Conservation (phyloP, 2,888 invertebrate genomes). For the Amphipyra tragopoginis region DNA sequence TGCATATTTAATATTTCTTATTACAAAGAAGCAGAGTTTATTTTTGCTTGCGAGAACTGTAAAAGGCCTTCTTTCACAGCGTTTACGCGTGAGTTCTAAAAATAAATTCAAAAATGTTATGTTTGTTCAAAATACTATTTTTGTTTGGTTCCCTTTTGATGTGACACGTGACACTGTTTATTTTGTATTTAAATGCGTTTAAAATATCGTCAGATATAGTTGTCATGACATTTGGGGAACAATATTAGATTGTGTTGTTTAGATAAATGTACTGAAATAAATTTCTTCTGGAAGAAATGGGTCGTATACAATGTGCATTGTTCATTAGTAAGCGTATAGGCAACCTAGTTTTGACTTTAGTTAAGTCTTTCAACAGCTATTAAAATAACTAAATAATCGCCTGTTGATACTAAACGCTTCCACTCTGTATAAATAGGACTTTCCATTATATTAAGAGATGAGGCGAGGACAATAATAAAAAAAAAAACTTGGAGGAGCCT, state of each 20-base stretch:
- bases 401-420: too few relatives aligned
- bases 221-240: slow-evolving; percentile 54
- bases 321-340: neutral
- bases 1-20: slow-evolving; percentile 1
- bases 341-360: too few relatives aligned
- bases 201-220: slow-evolving; percentile 65
- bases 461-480: too few relatives aligned
- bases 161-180: slow-evolving; percentile 70
- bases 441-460: too few relatives aligned
- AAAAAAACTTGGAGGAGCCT: too few relatives aligned
- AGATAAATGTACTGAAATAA: slow-evolving; percentile 23
- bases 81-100: slow-evolving; percentile 42
- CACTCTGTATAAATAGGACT: too few relatives aligned
- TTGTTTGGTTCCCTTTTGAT: slow-evolving; percentile 68
- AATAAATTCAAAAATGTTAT: slow-evolving; percentile 57
- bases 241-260: slow-evolving; percentile 48
- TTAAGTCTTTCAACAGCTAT: too few relatives aligned
- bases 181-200: slow-evolving; percentile 65
- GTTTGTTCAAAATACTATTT: slow-evolving; percentile 67
- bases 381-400: too few relatives aligned
- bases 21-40: slow-evolving; percentile 9
- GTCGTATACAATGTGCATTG: neutral
- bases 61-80: too few relatives aligned
- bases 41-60: slow-evolving; percentile 12
- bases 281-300: neutral